phyloP scores from a whole-genome alignment of 2,113 vertebrate genomes.

The Lycaon pictus region DNA sequence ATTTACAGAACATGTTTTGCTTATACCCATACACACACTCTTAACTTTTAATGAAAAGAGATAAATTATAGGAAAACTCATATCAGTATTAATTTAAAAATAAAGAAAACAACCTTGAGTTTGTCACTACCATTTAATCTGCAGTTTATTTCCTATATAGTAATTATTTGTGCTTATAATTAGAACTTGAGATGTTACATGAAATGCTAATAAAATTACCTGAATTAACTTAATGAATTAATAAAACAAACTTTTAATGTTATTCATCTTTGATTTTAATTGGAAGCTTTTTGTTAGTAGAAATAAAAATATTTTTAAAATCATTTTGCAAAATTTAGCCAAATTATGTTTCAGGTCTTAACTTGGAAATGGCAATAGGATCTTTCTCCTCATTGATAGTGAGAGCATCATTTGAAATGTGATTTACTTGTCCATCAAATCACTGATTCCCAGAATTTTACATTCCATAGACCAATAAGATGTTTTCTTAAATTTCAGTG shows the following conservation, averaged over 20 bases:
- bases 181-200: not conserved
- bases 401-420: not conserved
- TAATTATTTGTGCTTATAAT: conserved; percentile 40
- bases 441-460: conserved; percentile 13
- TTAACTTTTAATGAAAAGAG: conserved; percentile 27
- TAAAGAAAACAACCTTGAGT: not conserved
- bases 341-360: conserved; percentile 42
- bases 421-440: not conserved
- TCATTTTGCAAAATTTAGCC: not conserved
- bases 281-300: conserved; percentile 12
- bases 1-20: not conserved
- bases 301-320: conserved; percentile 10
- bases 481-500: not conserved
- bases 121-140: not conserved
- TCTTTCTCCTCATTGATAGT: not conserved
- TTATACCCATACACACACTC: not conserved
- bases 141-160: not conserved
- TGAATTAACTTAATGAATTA: conserved; percentile 54
- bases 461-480: not conserved
- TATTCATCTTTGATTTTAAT: conserved; percentile 51
- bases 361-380: not conserved
- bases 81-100: not conserved
- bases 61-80: not conserved
- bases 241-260: conserved; percentile 25
- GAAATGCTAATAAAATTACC: conserved; percentile 29